Conservation (phyloP, 2,113 vertebrate genomes). For the Genyomyrus donnyi region DNA sequence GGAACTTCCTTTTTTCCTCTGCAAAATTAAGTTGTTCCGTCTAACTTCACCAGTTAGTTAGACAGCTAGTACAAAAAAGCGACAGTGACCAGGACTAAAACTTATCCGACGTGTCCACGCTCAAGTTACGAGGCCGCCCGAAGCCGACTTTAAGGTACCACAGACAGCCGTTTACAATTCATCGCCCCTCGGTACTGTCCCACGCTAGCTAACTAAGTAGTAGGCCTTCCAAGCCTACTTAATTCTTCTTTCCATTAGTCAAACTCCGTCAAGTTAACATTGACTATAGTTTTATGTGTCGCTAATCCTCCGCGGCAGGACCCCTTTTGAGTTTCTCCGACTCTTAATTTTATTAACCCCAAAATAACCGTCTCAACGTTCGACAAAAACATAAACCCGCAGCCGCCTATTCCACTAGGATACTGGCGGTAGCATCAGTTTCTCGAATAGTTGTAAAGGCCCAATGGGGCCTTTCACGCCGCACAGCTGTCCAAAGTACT, state of each 20-base stretch:
- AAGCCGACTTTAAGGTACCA: background rate
- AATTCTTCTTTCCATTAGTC: conserved; percentile 38
- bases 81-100: background rate
- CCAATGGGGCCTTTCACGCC: conserved; percentile 46
- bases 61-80: background rate
- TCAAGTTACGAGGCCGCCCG: background rate
- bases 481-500: conserved; percentile 53
- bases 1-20: conserved; percentile 3
- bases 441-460: conserved; percentile 7
- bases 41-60: background rate
- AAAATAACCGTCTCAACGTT: conserved; percentile 29
- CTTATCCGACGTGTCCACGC: background rate
- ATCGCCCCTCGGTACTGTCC: background rate
- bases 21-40: background rate
- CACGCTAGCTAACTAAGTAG: conserved; percentile 29
- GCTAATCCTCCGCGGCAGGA: conserved; percentile 24
- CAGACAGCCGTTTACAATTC: background rate
- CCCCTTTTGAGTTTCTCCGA: conserved; percentile 11
- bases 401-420: conserved; percentile 21
- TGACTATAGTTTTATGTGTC: conserved; percentile 24
- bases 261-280: background rate
- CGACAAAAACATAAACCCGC: background rate
- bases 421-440: background rate
- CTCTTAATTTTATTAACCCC: conserved; percentile 28
- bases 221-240: conserved; percentile 33